A percentile compares a stretch with the other conserved stretches of the same genome.
Evolutionary conservation across 2,888 invertebrate species (phyloP).

Genomic region (Mongoloraphidia duomilia): DNA sequence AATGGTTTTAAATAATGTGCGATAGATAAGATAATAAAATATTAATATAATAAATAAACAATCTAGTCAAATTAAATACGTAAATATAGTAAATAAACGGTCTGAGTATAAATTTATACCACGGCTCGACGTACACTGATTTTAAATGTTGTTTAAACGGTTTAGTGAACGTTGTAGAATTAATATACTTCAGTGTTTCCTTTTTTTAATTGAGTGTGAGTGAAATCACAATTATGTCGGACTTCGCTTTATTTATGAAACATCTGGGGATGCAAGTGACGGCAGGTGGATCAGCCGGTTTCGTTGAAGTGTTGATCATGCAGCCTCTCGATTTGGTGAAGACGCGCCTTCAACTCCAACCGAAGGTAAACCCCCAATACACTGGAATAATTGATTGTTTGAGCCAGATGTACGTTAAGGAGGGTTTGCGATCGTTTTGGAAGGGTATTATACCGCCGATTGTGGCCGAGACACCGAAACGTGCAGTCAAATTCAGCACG

Average conservation of each 20-base stretch:
- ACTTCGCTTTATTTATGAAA: conserved; percentile 30
- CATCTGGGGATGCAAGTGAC: conserved; percentile 69
- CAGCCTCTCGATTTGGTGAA: conserved; percentile 90
- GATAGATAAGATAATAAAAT: no score
- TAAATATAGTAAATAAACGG: no score
- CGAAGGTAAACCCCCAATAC: conserved; percentile 42
- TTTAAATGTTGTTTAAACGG: no score
- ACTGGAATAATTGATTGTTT: conserved; percentile 76
- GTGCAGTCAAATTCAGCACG: conserved; percentile 87
- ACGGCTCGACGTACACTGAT: no score
- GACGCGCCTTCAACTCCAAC: conserved; percentile 73
- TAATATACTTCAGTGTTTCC: no score
- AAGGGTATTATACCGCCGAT: conserved; percentile 90
- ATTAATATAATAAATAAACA: no score
- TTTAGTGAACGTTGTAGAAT: no score
- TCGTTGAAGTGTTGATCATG: conserved; percentile 92
- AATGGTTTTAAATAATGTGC: no score
- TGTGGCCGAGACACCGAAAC: conserved; percentile 85
- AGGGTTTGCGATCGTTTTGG: conserved; percentile 77
- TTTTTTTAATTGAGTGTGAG: no score
- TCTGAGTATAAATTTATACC: no score
- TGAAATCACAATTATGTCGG: no score
- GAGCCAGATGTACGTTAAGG: conserved; percentile 71
- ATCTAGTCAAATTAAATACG: no score
- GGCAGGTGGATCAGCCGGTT: conserved; percentile 82